Percentiles rank a stretch among this genome's conserved stretches.
These are phyloP conservation scores for Hirudo medicinalis DNA, from an alignment of 1,140 invertebrate species.

Conservation along the genomic window DNA sequence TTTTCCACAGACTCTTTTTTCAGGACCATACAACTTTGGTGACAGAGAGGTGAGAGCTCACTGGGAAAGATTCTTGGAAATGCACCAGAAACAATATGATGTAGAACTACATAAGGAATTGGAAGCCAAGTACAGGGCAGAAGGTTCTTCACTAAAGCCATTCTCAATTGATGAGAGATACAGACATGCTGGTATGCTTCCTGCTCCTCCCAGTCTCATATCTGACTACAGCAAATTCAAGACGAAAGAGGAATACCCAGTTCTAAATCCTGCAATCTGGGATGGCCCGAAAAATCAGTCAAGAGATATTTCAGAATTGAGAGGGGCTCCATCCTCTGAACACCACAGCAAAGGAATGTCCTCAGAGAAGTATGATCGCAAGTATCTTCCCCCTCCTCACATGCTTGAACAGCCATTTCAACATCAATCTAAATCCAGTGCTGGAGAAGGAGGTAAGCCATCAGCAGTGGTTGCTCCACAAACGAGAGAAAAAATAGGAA, in stretches of 20 bases:
- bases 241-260: not conserved
- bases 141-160: too few species aligned
- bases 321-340: not conserved
- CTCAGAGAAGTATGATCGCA: not conserved
- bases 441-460: conserved; percentile 6
- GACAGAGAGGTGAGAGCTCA: not conserved
- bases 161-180: not conserved
- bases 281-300: not conserved
- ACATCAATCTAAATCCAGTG: not conserved
- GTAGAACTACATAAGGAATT: conserved; percentile 1
- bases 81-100: not conserved
- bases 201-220: conserved; percentile 18
- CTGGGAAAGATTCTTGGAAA: not conserved
- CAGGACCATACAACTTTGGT: not conserved
- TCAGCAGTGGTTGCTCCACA: conserved; percentile 15
- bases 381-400: conserved; percentile 9
- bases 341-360: not conserved
- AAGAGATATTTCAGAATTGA: conserved; percentile 10
- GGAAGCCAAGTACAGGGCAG: too few species aligned
- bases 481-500: conserved; percentile 8
- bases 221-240: conserved; percentile 13
- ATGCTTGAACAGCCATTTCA: conserved; percentile 7
- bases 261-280: not conserved
- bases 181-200: not conserved
- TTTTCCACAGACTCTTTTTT: not conserved